phyloP scores from a whole-genome alignment of 2,113 vertebrate species.

The Myotis lucifugus region DNA sequence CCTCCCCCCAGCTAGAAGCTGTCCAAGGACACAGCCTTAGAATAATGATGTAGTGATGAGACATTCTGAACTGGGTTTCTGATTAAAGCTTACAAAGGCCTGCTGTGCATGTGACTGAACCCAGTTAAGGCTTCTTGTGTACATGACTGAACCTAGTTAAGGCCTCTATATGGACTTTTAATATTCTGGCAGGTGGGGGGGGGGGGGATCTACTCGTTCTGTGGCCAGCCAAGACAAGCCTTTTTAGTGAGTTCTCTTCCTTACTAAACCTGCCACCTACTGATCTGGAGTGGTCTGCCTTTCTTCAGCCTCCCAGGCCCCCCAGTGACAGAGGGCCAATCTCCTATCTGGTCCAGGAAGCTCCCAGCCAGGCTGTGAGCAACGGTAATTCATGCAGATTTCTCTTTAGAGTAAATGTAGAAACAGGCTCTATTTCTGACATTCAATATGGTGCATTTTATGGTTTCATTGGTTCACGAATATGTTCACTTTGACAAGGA shows the following conservation, averaged over 20 bases:
- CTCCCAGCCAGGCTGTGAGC: not conserved
- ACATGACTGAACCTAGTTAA: not conserved
- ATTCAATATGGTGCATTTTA: not conserved
- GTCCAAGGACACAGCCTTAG: not conserved
- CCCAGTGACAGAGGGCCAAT: not conserved
- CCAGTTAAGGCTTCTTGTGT: not conserved
- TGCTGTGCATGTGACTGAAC: no score
- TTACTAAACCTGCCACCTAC: not conserved
- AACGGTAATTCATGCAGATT: not conserved
- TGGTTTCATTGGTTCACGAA: not conserved
- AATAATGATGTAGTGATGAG: not conserved
- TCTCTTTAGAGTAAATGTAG: not conserved
- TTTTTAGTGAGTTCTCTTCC: not conserved
- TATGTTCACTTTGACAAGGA: slow-evolving; percentile 16
- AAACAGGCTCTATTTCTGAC: not conserved
- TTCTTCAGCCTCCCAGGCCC: no score
- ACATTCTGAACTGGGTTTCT: no score
- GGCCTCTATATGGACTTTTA: not conserved
- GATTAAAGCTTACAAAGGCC: not conserved
- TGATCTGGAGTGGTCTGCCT: not conserved
- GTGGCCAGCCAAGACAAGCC: not conserved
- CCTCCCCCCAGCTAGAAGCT: not conserved
- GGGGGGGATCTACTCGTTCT: not conserved
- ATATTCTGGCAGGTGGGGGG: not conserved
- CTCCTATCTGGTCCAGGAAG: not conserved